Percentiles rank a stretch among this genome's conserved stretches.
Conservation (phyloP, 92 coral and sea anemone species). For the Zoanthus solanderi region DNA sequence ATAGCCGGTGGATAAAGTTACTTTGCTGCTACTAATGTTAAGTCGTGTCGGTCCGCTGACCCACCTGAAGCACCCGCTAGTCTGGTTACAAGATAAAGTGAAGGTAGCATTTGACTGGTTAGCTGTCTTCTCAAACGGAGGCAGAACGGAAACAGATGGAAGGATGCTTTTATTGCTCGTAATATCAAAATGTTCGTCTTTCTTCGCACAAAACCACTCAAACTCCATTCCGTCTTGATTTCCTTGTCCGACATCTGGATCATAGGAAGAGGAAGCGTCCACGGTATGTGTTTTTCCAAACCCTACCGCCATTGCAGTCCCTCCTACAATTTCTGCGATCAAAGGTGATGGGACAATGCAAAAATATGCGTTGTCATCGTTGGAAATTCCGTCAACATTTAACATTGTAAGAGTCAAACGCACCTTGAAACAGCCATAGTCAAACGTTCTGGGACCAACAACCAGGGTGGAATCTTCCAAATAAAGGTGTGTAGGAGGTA, state of each 20-base stretch:
- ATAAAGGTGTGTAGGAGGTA: constrained; percentile 22
- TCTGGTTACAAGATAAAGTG: constrained; percentile 21
- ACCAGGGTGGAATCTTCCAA: constrained; percentile 51
- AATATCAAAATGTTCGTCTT: constrained; percentile 27
- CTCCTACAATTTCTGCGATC: constrained; percentile 68
- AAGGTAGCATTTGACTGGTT: constrained; percentile 35
- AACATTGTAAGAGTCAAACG: constrained; percentile 69
- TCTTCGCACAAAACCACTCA: constrained; percentile 79
- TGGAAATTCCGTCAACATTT: constrained; percentile 70
- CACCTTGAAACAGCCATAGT: constrained; percentile 65
- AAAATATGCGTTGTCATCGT: constrained; percentile 60
- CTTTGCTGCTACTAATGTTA: constrained; percentile 12
- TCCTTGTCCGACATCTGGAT: constrained; percentile 78
- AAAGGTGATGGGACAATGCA: constrained; percentile 64
- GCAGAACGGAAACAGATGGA: constrained; percentile 50
- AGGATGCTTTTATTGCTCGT: constrained; percentile 50
- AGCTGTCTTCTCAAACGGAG: constrained; percentile 5
- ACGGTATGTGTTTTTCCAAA: constrained; percentile 60
- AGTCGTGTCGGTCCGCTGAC: constrained; percentile 73
- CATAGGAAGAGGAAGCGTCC: constrained; percentile 59
- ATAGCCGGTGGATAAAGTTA: constrained; percentile 55
- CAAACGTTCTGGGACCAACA: constrained; percentile 54
- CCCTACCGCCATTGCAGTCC: constrained; percentile 77
- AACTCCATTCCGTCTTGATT: constrained; percentile 45
- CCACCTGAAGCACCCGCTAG: constrained; percentile 74